Evolutionary conservation across 1,140 invertebrate genomes (phyloP), one percentile per base, ranked within the genome.

Genomic region (Brachionus sp.): DNA sequence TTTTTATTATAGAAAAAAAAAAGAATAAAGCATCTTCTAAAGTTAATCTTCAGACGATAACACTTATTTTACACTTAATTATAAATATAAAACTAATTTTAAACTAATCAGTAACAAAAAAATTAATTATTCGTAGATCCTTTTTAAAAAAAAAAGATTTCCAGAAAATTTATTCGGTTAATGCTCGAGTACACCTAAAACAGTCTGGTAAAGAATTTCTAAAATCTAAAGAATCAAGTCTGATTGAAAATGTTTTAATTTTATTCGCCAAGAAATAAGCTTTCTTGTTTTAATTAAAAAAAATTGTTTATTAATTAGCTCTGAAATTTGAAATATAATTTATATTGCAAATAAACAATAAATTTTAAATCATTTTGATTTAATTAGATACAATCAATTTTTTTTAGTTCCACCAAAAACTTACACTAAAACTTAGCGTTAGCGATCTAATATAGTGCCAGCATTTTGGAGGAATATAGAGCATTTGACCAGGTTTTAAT

Each of bases 371-470:
- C 19, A 25, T 57, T 57, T 57, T 25, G 7, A 19, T 19, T n/a
- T 57, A 19, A 57, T 57, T 57, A 23, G 19, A 57, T 19, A 23
- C 9, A 57, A 57, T 57, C 50, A 19, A 57, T 57, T 57, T 68
- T 46, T 13, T 53, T 44, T 77, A 83, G 19, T 70, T 57, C 82
- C 82, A 92, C 92, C 92, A 92, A 86, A 92, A 92, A 85, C 90
- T 92, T 6, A 92, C 89, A 64, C 91, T 92, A 84, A 92, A 91
- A 85, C 91, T 92, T 9, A 89, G 86, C 25, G 88, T 89, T 7
- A 92, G 85, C 0, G 91, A 91, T 84, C 89, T 88, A 6, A 92
- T 90, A 86, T 89, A 92, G 88, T 92, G 92, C 91, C 92, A 92
- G 85, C 88, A 90, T 83, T 89, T 89, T 29, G 90, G 90, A 4